Conservation (phyloP, 2,888 invertebrate genomes). For the Neoscelio sp. region DNA sequence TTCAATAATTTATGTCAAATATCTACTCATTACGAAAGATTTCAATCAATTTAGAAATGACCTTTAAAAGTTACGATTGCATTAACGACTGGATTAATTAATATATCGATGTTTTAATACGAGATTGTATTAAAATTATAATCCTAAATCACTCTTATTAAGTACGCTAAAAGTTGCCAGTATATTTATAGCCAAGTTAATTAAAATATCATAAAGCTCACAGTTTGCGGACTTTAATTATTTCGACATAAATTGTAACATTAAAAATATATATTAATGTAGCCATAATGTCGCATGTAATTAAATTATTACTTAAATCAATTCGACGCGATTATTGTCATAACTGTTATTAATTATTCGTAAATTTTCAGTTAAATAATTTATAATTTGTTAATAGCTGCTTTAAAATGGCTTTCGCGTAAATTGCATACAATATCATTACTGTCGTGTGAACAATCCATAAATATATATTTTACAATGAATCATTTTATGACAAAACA, state of each 20-base stretch:
- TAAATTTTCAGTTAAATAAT: neutral
- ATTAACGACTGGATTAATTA: slow-evolving; percentile 26
- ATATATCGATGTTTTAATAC: slow-evolving; percentile 25
- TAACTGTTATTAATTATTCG: neutral
- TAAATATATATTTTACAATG: too few species aligned
- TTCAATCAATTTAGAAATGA: slow-evolving; percentile 61
- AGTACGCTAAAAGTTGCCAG: slow-evolving; percentile 39
- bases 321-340: slow-evolving; percentile 1
- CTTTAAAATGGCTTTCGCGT: too few species aligned
- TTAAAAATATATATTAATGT: slow-evolving; percentile 49
- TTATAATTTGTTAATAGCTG: too few species aligned
- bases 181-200: slow-evolving; percentile 36
- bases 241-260: slow-evolving; percentile 22
- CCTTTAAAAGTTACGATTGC: slow-evolving; percentile 29
- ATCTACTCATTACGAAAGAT: too few species aligned
- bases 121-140: slow-evolving; percentile 33
- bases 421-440: too few species aligned
- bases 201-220: slow-evolving; percentile 44
- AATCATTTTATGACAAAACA: too few species aligned
- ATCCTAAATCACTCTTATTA: slow-evolving; percentile 40
- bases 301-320: slow-evolving; percentile 22
- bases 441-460: too few species aligned
- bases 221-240: slow-evolving; percentile 48
- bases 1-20: too few species aligned
- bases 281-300: slow-evolving; percentile 15